Evolutionary conservation across 2,888 invertebrate genomes (phyloP).

Genomic region (Pogonocherus hispidulus): DNA sequence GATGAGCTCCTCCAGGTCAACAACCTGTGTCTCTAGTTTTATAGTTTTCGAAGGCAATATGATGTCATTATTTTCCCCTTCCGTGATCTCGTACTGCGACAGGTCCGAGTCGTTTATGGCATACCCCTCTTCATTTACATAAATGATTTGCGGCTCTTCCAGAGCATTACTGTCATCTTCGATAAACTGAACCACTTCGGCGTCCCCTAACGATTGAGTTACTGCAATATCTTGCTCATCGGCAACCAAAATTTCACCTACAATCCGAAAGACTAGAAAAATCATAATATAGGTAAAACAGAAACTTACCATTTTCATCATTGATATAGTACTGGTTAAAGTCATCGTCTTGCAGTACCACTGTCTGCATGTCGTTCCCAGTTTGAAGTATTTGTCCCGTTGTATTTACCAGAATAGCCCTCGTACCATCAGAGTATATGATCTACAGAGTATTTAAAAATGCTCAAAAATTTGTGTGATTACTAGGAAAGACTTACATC

Average conservation of each 20-base stretch:
- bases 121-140: slow-evolving; percentile 42
- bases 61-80: too few species aligned
- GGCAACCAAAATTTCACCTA: slow-evolving; percentile 45
- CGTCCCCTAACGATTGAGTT: slow-evolving; percentile 28
- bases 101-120: slow-evolving; percentile 44
- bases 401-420: slow-evolving; percentile 55
- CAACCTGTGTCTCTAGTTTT: too few species aligned
- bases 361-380: slow-evolving; percentile 39
- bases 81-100: slow-evolving; percentile 40
- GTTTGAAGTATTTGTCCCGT: slow-evolving; percentile 46
- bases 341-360: slow-evolving; percentile 51
- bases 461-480: too few species aligned
- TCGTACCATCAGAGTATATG: slow-evolving; percentile 52
- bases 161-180: slow-evolving; percentile 42
- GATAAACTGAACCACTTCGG: slow-evolving; percentile 48
- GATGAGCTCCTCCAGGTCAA: slow-evolving; percentile 39
- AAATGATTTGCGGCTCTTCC: slow-evolving; percentile 46
- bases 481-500: slow-evolving; percentile 43
- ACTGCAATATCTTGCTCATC: slow-evolving; percentile 37
- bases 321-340: slow-evolving; percentile 52
- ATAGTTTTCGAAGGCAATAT: too few species aligned
- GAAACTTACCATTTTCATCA: slow-evolving; percentile 45
- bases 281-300: not conserved
- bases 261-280: not conserved
- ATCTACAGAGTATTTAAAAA: slow-evolving; percentile 49